phyloP scores from a whole-genome alignment of 2,113 vertebrate genomes.

The Telmatochromis sp. region DNA sequence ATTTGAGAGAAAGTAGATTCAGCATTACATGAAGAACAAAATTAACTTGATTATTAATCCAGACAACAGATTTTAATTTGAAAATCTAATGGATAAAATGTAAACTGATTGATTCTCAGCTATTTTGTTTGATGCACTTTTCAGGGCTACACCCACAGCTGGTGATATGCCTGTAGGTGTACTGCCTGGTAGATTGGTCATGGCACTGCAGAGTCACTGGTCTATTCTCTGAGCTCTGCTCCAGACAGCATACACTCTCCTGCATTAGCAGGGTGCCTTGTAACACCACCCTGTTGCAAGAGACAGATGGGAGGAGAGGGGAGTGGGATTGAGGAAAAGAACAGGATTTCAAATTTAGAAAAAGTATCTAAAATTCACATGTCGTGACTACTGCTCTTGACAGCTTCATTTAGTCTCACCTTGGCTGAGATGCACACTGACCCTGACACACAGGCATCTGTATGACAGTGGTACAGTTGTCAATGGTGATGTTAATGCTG shows the following conservation, averaged over 20 bases:
- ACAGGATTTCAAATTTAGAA: neutral
- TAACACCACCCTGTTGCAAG: neutral
- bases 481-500: neutral
- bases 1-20: neutral
- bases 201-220: slow-evolving; percentile 1
- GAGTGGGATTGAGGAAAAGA: neutral
- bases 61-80: neutral
- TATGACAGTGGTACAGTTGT: slow-evolving; percentile 19
- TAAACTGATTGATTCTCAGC: too few species aligned
- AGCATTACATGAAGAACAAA: neutral
- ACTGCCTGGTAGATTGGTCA: neutral
- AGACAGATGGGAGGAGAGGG: neutral
- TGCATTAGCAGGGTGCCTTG: neutral
- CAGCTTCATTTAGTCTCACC: slow-evolving; percentile 16
- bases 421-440: slow-evolving; percentile 28
- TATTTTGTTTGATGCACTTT: neutral
- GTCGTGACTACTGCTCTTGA: neutral
- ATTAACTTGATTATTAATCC: neutral
- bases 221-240: neutral
- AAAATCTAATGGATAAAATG: neutral
- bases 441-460: slow-evolving; percentile 52
- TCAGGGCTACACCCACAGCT: neutral
- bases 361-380: neutral
- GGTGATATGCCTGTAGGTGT: slow-evolving; percentile 22
- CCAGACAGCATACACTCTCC: slow-evolving; percentile 12